A percentile compares a stretch with the other conserved stretches of the same genome.
Conservation (phyloP, 2,113 vertebrate species). For the Sakesphorus luctuosus region DNA sequence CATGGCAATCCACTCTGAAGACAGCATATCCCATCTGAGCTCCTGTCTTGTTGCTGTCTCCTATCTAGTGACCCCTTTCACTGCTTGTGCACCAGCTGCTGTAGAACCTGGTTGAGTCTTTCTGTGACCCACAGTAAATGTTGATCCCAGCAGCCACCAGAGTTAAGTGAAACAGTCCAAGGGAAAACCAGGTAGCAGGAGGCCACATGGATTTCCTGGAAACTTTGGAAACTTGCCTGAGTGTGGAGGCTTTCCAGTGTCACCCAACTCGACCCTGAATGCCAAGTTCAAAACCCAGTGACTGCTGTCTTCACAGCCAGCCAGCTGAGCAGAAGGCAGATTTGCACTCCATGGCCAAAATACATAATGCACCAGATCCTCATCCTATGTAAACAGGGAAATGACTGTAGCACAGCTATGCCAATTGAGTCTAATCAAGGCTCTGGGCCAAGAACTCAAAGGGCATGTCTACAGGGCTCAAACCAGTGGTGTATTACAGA, state of each 20-base stretch:
- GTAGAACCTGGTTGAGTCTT: neutral
- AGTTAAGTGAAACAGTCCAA: neutral
- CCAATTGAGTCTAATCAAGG: conserved; percentile 5
- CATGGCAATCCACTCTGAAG: neutral
- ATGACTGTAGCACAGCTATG: neutral
- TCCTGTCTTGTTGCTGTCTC: neutral
- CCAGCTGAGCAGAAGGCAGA: conserved; percentile 41
- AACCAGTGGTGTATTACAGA: neutral
- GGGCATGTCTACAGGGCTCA: neutral
- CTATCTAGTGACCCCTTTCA: neutral
- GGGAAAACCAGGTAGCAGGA: conserved; percentile 25
- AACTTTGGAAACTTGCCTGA: neutral
- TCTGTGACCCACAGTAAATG: neutral
- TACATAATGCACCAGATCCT: conserved; percentile 42
- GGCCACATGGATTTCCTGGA: neutral
- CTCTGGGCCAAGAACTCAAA: conserved; percentile 29
- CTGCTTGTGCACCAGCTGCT: rapidly evolving
- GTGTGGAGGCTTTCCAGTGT: neutral
- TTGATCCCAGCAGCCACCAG: neutral
- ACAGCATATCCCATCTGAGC: neutral
- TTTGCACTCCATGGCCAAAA: conserved; percentile 32
- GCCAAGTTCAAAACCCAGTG: neutral
- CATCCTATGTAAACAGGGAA: conserved; percentile 42
- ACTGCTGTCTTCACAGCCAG: neutral
- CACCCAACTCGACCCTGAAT: neutral